These are phyloP conservation scores for Piaya cayana DNA, from an alignment of 2,113 vertebrate species.

Conservation along the genomic window DNA sequence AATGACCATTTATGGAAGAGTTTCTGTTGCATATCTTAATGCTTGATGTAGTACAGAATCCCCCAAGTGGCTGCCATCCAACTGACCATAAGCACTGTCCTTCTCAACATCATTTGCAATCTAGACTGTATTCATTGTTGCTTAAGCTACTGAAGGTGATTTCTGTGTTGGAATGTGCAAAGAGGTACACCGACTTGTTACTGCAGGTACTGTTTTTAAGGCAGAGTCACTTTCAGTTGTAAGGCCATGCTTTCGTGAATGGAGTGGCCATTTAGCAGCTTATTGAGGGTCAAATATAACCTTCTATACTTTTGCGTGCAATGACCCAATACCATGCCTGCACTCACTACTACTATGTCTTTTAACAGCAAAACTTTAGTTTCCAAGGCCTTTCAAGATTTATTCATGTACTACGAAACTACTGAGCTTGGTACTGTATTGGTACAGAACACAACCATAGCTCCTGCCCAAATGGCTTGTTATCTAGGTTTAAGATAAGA, in stretches of 20 bases:
- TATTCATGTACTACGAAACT: neutral
- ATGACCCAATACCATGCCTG: neutral
- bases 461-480: neutral
- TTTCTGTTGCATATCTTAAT: neutral
- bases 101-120: neutral
- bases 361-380: neutral
- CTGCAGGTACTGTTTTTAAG: neutral
- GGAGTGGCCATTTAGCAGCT: neutral
- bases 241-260: neutral
- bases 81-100: neutral
- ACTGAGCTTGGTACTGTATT: neutral
- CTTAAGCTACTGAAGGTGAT: neutral
- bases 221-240: neutral
- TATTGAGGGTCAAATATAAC: neutral
- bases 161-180: neutral
- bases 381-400: neutral
- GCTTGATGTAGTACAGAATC: neutral
- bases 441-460: neutral
- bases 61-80: neutral
- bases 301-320: neutral
- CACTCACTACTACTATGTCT: neutral
- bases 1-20: neutral
- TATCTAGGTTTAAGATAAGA: neutral
- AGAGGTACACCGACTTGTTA: neutral
- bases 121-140: neutral